These are phyloP conservation scores for Lethocerus indicus DNA, from an alignment of 1,140 invertebrate species.

Conservation along the genomic window DNA sequence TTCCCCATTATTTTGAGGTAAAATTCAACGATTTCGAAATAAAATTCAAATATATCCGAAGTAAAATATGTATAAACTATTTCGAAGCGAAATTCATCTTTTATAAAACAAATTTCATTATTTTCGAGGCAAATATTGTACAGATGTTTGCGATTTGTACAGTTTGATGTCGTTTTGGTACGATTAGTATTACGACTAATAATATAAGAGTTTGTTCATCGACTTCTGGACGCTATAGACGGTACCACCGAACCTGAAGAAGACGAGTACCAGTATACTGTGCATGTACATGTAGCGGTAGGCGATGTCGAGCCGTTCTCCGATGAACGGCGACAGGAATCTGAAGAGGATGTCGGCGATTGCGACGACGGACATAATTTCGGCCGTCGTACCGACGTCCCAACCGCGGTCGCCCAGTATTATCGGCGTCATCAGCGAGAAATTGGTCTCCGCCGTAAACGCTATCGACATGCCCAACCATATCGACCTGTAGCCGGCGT, in stretches of 20 bases:
- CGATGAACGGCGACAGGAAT: slow-evolving; percentile 37
- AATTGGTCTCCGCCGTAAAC: slow-evolving; percentile 48
- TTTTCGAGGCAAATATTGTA: no score
- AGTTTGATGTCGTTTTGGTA: no score
- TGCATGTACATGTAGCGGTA: slow-evolving; percentile 46
- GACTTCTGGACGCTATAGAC: no score
- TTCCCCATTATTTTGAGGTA: no score
- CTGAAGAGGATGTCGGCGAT: slow-evolving; percentile 16
- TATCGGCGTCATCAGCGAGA: slow-evolving; percentile 42
- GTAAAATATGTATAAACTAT: no score
- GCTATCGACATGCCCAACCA: slow-evolving; percentile 34
- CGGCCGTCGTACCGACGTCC: slow-evolving; percentile 25
- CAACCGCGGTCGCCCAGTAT: slow-evolving; percentile 43
- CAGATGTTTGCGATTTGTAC: no score
- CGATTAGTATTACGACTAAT: no score
- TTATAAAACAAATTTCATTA: no score
- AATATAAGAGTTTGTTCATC: no score
- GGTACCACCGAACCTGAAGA: slow-evolving; percentile 43
- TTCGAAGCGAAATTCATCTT: no score
- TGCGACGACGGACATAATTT: slow-evolving; percentile 16
- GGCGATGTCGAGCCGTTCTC: slow-evolving; percentile 39
- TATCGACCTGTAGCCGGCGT: slow-evolving; percentile 24
- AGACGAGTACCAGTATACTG: slow-evolving; percentile 40
- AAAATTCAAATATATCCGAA: no score
- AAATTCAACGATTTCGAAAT: no score